Evolutionary conservation across 2,113 vertebrate species (phyloP).

Genomic region (Paedocypris sp.): DNA sequence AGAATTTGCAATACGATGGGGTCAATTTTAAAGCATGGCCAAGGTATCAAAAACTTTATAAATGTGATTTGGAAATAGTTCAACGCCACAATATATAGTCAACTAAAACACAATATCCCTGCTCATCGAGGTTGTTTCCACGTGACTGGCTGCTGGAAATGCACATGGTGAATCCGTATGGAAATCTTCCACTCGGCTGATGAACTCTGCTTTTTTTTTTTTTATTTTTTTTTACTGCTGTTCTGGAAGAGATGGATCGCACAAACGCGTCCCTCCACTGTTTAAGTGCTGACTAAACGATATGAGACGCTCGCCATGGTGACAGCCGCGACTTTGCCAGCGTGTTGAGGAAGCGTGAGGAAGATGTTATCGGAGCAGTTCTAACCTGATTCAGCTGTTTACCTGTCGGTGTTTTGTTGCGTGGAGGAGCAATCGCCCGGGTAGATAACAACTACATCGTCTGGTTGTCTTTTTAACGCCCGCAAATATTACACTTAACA

Average conservation of each 20-base stretch:
- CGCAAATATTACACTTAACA: too few species aligned
- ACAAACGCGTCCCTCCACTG: neutral
- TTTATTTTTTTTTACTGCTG: conserved; percentile 3
- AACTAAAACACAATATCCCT: neutral
- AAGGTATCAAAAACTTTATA: too few species aligned
- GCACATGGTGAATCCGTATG: neutral
- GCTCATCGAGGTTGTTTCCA: too few species aligned
- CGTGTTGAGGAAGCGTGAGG: conserved; percentile 1
- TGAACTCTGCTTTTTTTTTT: conserved; percentile 6
- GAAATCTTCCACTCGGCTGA: conserved; percentile 3
- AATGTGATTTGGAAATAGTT: too few species aligned
- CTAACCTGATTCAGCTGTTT: conserved; percentile 11
- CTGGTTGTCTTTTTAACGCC: too few species aligned
- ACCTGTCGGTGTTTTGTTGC: neutral
- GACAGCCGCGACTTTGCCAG: conserved; percentile 17
- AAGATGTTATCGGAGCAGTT: neutral
- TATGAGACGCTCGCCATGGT: conserved; percentile 4
- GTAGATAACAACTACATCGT: too few species aligned
- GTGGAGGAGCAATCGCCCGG: too few species aligned
- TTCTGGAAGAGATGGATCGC: conserved; percentile 12
- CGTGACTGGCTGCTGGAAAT: too few species aligned
- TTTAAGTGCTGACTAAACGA: neutral
- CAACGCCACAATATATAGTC: too few species aligned
- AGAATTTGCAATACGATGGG: too few species aligned
- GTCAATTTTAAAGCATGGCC: too few species aligned